phyloP scores from a whole-genome alignment of 37 sponge, comb jelly and placozoan genomes.

The Oopsacas minuta region DNA sequence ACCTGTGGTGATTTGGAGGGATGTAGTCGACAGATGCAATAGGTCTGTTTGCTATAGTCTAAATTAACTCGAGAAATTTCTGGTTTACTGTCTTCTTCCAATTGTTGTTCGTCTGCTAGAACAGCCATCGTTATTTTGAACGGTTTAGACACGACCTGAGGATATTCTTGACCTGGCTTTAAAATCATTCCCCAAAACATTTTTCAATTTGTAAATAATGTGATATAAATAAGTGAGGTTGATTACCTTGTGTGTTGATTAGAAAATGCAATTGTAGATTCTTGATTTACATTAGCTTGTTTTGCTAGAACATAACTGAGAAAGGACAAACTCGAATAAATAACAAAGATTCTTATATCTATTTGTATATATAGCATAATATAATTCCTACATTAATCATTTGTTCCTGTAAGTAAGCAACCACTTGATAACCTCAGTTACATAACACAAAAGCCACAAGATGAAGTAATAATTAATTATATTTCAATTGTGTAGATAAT shows the following conservation, averaged over 20 bases:
- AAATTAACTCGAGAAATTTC: not conserved
- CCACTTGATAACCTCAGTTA: not conserved
- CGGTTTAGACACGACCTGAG: not conserved
- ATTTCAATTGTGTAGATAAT: not conserved
- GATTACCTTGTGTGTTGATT: not conserved
- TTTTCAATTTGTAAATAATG: not conserved
- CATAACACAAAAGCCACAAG: not conserved
- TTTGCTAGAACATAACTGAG: no score
- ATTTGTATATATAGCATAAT: not conserved
- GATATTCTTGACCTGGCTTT: conserved; percentile 8
- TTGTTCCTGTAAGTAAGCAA: not conserved
- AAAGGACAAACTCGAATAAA: no score
- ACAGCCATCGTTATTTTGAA: conserved; percentile 3
- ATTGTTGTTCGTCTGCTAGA: not conserved
- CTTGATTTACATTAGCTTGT: not conserved
- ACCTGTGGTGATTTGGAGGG: not conserved
- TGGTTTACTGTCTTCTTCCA: not conserved
- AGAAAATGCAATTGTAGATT: not conserved
- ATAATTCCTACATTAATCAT: not conserved
- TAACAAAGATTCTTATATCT: no score
- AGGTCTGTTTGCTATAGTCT: not conserved
- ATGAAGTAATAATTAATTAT: not conserved
- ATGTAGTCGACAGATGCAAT: not conserved
- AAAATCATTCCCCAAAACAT: conserved; percentile 18
- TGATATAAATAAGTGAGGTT: not conserved